Base-by-base conservation (phyloP, 64 coral and sea anemone species). In the Anthopleura sola region DNA sequence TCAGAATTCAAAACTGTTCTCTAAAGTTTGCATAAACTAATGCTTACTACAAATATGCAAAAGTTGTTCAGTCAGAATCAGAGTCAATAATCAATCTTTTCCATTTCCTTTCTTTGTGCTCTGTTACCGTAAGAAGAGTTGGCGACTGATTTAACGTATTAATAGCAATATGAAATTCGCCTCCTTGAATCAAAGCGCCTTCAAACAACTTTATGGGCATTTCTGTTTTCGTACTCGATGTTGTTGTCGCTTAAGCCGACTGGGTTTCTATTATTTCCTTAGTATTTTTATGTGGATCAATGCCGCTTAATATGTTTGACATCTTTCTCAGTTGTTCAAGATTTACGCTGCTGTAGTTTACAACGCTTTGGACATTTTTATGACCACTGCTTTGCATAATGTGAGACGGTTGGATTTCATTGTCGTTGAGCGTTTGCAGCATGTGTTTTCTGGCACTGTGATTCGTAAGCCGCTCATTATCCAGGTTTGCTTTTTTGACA, bases 381-480 rank as follows among this genome's bases (percentile, higher is more conserved):
- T n/a, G n/a, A n/a, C n/a, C n/a, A n/a, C n/a, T n/a, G n/a, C n/a
- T n/a, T n/a, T n/a, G 88, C 68, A 77, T 77, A 12, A 90, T 84
- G 51, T 76, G 62, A 21, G 79, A 71, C 48, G 78, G 58, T 6
- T 60, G 87, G 38, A 89, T 89, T 29, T 83, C 49, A 38, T 75
- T 76, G 26, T 77, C 81, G 44, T 50, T 90, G 48, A 69, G 71
- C 2, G 40, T 90, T 77, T 90, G 81, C 38, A 76, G 33, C 88
- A 90, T 75, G 16, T 36, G 33, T 77, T 90, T 90, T 54, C 88
- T 37, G 28, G 60, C 81, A 39, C 88, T 90, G 80, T 90, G 49
- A 69, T 86, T 86, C 40, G 24, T 46, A 26, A 86, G 85, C 26
- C 85, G 37, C 19, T 66, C 83, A 40, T 85, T 85, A 23, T 23